These are phyloP conservation scores for Drosophila orena DNA, from an alignment of 1,140 invertebrate species.

Conservation along the genomic window DNA sequence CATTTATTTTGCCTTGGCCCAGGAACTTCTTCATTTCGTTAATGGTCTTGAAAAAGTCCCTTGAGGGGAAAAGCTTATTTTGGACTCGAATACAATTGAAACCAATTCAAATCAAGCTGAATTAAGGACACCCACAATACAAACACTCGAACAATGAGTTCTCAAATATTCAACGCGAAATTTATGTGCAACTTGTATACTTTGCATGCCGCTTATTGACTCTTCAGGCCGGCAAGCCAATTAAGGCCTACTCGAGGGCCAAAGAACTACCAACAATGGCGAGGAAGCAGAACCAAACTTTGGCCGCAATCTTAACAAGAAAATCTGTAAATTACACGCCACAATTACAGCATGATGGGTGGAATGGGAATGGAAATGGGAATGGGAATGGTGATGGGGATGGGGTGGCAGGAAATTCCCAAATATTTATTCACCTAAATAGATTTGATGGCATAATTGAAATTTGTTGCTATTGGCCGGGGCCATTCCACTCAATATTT, in stretches of 20 bases:
- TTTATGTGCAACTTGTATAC: conserved; percentile 37
- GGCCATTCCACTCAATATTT: conserved; percentile 40
- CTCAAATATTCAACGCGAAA: conserved; percentile 48
- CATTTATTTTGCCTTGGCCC: conserved; percentile 30
- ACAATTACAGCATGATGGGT: conserved; percentile 16
- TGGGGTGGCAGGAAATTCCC: conserved; percentile 56
- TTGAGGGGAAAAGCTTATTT: conserved; percentile 10
- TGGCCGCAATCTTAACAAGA: conserved; percentile 76
- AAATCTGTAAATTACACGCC: conserved; percentile 82
- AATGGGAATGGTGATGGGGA: not conserved
- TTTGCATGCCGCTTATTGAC: conserved; percentile 57
- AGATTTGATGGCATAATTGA: conserved; percentile 83
- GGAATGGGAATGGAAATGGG: not conserved
- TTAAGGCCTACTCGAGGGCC: conserved; percentile 47
- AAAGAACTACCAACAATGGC: conserved; percentile 42
- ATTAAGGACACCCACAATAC: conserved; percentile 47
- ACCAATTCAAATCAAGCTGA: conserved; percentile 64
- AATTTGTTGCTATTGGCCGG: conserved; percentile 71
- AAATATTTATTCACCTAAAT: conserved; percentile 83
- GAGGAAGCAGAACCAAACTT: conserved; percentile 39
- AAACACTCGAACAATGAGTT: conserved; percentile 40
- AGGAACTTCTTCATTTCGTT: conserved; percentile 47
- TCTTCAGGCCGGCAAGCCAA: conserved; percentile 66
- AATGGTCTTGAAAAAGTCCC: conserved; percentile 63
- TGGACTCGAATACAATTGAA: conserved; percentile 57